Base-by-base conservation (phyloP, 1,140 invertebrate genomes). In the Dolichoris vasculosae region DNA sequence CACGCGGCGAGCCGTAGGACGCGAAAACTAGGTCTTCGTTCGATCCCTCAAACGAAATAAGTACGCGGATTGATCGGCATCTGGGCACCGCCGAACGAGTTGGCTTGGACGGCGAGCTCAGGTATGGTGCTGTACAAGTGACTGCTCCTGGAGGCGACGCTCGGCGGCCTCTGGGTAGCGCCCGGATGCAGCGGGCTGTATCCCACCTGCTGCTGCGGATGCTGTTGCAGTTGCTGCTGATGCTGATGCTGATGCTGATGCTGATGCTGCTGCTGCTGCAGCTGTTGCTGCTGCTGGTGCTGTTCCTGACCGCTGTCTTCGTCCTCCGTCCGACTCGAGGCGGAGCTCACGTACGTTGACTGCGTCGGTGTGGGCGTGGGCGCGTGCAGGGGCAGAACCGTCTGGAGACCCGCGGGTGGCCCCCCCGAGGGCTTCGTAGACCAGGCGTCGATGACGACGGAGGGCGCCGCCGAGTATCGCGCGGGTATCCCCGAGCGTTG, bases 321-420 rank as follows among this genome's bases (percentile, higher is more conserved):
- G 89, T 95, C 94, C 88, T 95, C 94, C 71, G 94, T 95, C 59
- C 95, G 91, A 63, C 94, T 94, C 20, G 95, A 95, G 82, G 95
- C 94, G 51, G 95, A 95, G 76, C 95, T 95, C 48, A 95, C 94
- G 90, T 95, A 95, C 67, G 95, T 95, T 43, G 94, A 95, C 88
- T 95, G 95, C 51, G 95, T 95, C 32, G 95, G 95, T 2, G 95
- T 95, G 0, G 95, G 94, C 30, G 95, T 95, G 82, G 93, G 92
- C 71, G 92, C 90, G 88, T 95, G 91, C 64, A 94, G 92, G 83
- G 93, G 91, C 48, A 51, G 92, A 85, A 93, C 90, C 1, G 92
- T 90, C 87, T 76, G 75, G n/a, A 76, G 75, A 90, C 86, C 84
- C 90, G 89, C 76, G 15, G 51, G 32, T 15, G 91, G 87, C 86